These are phyloP conservation scores for Mus spicilegus DNA, from an alignment of 2,113 vertebrate species.

Conservation along the genomic window DNA sequence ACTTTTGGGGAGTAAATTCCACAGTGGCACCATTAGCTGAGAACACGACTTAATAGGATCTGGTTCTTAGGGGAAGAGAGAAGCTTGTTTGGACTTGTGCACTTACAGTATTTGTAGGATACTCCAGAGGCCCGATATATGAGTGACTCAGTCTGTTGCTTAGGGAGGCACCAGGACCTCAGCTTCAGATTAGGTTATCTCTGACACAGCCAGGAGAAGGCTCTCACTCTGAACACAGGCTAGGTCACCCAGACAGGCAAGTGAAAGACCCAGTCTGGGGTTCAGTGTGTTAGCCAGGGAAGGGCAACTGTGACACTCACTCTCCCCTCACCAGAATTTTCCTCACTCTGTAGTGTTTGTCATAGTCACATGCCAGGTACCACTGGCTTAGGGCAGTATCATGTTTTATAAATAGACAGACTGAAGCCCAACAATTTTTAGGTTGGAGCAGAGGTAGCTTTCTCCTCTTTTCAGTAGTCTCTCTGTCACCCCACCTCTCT, in stretches of 20 bases:
- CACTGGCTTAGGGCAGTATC: rapidly evolving
- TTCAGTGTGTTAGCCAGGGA: background rate
- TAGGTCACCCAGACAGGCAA: too few species aligned
- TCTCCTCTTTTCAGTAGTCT: background rate
- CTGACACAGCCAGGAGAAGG: rapidly evolving
- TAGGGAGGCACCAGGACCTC: background rate
- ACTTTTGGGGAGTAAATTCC: background rate
- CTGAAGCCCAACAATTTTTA: too few species aligned
- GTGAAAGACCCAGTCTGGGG: rapidly evolving
- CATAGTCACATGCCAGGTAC: rapidly evolving
- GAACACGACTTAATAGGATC: background rate
- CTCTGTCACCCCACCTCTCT: background rate
- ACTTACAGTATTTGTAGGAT: background rate
- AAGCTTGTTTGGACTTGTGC: background rate
- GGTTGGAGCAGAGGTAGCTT: background rate
- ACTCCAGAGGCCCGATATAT: background rate
- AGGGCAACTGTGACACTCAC: rapidly evolving
- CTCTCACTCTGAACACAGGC: rapidly evolving
- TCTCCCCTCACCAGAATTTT: rapidly evolving
- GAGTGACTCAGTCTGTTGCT: background rate
- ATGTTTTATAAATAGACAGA: background rate
- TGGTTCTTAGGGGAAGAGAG: background rate
- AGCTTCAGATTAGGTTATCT: background rate
- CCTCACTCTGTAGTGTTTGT: rapidly evolving
- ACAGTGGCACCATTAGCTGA: rapidly evolving